Conservation (phyloP, 2,113 vertebrate species). For the Lycaon pictus region DNA sequence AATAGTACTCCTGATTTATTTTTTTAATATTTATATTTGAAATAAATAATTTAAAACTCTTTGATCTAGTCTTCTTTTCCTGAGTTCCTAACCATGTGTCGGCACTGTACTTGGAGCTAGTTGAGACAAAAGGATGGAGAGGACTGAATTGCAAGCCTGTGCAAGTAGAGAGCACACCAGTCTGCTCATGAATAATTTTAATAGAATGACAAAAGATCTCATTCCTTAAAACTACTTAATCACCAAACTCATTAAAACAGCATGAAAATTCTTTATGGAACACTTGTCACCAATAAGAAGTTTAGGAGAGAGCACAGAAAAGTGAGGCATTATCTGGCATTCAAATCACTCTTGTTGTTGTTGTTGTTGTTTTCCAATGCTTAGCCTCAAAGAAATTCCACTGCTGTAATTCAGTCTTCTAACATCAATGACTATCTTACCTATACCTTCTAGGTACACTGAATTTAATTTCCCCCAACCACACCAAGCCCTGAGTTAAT, state of each 20-base stretch:
- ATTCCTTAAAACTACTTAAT: slow-evolving; percentile 11
- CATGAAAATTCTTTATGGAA: slow-evolving; percentile 27
- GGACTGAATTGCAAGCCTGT: neutral
- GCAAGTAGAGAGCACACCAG: neutral
- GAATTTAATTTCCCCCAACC: neutral
- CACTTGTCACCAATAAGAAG: neutral
- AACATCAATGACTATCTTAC: neutral
- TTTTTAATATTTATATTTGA: slow-evolving; percentile 9
- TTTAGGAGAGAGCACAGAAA: neutral
- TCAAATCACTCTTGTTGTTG: neutral
- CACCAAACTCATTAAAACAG: neutral
- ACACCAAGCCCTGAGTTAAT: neutral
- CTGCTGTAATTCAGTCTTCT: neutral
- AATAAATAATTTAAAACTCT: neutral
- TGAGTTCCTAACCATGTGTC: neutral
- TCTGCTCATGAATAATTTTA: neutral
- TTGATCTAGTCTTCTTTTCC: neutral
- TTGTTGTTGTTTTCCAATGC: neutral
- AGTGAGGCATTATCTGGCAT: neutral
- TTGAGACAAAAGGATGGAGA: neutral
- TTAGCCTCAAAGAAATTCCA: neutral
- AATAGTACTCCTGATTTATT: neutral
- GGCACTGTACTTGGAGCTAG: neutral
- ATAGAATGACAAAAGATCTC: neutral
- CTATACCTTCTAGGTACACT: neutral